Evolutionary conservation across 2,888 invertebrate species (phyloP).

Genomic region (Panopea generosa): DNA sequence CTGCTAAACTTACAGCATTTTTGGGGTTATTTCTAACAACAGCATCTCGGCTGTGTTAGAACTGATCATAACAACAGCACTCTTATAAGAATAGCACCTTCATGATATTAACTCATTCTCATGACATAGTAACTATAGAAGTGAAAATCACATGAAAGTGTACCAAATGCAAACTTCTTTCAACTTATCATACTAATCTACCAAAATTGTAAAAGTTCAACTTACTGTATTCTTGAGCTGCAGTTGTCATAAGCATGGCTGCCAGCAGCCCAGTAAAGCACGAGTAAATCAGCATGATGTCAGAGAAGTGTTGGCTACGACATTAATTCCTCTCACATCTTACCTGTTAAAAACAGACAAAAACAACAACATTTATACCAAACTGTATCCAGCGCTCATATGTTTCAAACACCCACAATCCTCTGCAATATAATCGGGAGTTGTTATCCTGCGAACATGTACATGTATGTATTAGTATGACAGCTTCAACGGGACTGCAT

Average conservation of each 20-base stretch:
- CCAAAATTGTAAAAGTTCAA: slow-evolving; percentile 26
- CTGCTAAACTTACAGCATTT: too few relatives aligned
- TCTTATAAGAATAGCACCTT: too few relatives aligned
- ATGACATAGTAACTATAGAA: too few relatives aligned
- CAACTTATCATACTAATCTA: neutral
- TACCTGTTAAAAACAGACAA: slow-evolving; percentile 61
- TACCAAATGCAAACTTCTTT: slow-evolving; percentile 56
- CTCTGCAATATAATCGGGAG: too few relatives aligned
- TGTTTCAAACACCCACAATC: neutral
- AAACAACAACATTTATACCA: slow-evolving; percentile 50
- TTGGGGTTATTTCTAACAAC: too few relatives aligned
- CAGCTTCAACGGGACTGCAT: too few relatives aligned
- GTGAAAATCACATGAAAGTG: too few relatives aligned
- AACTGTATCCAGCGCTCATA: slow-evolving; percentile 14
- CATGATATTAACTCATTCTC: too few relatives aligned
- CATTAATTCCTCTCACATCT: slow-evolving; percentile 62
- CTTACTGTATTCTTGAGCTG: slow-evolving; percentile 44
- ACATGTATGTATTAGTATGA: too few relatives aligned
- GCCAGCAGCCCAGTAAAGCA: slow-evolving; percentile 49
- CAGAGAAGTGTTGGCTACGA: slow-evolving; percentile 22
- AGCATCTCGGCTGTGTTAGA: too few relatives aligned
- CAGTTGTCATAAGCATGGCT: slow-evolving; percentile 28
- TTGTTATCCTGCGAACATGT: too few relatives aligned
- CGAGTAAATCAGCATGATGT: slow-evolving; percentile 45
- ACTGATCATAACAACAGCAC: too few relatives aligned